Conservation (phyloP, 1,140 invertebrate species). For the Agraylea sexmaculata region DNA sequence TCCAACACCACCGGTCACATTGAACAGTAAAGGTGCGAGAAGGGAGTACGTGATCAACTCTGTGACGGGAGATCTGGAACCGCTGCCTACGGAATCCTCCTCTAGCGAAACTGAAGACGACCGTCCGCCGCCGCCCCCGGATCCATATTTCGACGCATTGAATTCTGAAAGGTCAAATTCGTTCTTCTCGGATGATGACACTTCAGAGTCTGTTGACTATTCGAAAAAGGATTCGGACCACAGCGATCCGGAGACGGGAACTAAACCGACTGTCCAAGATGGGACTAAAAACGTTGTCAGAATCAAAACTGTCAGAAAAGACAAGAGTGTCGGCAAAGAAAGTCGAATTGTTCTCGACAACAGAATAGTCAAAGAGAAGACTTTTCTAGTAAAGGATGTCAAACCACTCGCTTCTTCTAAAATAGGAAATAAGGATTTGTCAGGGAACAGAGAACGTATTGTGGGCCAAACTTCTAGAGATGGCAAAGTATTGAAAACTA, state of each 20-base stretch:
- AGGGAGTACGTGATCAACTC: slow-evolving; percentile 77
- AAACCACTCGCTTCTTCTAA: slow-evolving; percentile 4
- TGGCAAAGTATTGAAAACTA: slow-evolving; percentile 4
- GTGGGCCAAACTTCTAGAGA: slow-evolving; percentile 3
- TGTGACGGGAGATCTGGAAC: slow-evolving; percentile 73
- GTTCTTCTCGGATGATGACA: slow-evolving; percentile 47
- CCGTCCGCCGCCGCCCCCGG: slow-evolving; percentile 20
- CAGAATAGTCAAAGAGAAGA: too few relatives aligned
- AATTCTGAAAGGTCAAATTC: slow-evolving; percentile 47
- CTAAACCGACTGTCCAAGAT: slow-evolving; percentile 43
- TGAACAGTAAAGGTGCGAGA: slow-evolving; percentile 43
- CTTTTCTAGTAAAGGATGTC: background rate
- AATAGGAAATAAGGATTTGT: too few relatives aligned
- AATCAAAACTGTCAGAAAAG: slow-evolving; percentile 12
- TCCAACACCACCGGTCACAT: slow-evolving; percentile 16
- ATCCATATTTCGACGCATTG: slow-evolving; percentile 30
- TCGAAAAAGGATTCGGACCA: slow-evolving; percentile 38
- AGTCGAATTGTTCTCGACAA: too few relatives aligned
- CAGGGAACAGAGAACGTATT: too few relatives aligned
- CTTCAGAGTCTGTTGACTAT: slow-evolving; percentile 36
- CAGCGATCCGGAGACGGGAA: slow-evolving; percentile 48
- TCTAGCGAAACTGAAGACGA: slow-evolving; percentile 35
- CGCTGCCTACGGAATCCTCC: slow-evolving; percentile 56
- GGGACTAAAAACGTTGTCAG: slow-evolving; percentile 24
- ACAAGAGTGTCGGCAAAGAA: slow-evolving; percentile 4